Evolutionary conservation across 2,113 vertebrate genomes (phyloP).

Genomic region (Tragelaphus buxtoni): DNA sequence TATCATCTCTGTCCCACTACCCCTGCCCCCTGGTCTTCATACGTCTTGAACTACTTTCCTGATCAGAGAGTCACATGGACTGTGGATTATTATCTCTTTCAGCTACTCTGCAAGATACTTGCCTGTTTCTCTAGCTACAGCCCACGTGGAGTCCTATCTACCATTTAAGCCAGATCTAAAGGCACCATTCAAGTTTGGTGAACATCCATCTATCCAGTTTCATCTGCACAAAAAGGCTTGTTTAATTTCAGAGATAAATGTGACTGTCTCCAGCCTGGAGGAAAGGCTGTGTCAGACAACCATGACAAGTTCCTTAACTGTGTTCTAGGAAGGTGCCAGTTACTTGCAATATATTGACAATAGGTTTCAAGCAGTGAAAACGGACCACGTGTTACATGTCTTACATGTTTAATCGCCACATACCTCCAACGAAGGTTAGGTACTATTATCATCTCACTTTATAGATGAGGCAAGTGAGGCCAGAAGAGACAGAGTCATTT

Average conservation of each 20-base stretch:
- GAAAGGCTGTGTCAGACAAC: not conserved
- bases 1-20: not conserved
- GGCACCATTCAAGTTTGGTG: not conserved
- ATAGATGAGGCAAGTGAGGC: not conserved
- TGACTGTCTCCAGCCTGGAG: not conserved
- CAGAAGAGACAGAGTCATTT: not conserved
- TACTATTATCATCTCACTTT: not conserved
- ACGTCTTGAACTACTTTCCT: not conserved
- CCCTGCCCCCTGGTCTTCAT: not conserved
- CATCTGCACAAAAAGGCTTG: not conserved
- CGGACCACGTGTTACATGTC: not conserved
- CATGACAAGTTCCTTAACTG: not conserved
- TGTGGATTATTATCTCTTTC: not conserved
- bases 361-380: not conserved
- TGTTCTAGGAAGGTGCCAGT: not conserved
- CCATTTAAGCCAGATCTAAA: not conserved
- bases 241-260: not conserved
- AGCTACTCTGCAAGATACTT: not conserved
- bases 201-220: not conserved
- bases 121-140: not conserved
- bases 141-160: not conserved
- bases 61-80: not conserved
- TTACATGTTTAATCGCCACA: not conserved
- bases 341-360: not conserved
- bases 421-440: not conserved